Conservation (phyloP, 35 echinoderm and acorn worm species). For the Acanthaster planci region DNA sequence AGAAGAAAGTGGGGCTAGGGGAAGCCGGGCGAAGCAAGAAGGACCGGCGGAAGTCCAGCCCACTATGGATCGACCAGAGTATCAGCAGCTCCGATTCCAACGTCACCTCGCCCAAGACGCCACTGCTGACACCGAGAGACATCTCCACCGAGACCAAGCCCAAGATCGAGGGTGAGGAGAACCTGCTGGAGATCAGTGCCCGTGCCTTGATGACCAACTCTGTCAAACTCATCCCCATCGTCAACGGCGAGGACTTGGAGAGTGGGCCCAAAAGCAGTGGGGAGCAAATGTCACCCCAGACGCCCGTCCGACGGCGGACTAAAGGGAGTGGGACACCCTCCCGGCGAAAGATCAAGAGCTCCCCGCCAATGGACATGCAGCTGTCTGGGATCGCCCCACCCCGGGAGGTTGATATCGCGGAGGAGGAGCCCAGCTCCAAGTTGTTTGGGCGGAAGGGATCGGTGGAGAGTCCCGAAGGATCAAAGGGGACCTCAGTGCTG, state of each 20-base stretch:
- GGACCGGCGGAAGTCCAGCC: slow-evolving; percentile 62
- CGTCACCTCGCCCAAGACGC: slow-evolving; percentile 35
- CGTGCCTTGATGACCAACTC: background rate
- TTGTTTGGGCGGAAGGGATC: slow-evolving; percentile 5
- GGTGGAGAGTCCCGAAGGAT: slow-evolving; percentile 28
- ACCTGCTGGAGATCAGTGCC: slow-evolving; percentile 33
- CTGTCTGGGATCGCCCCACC: background rate
- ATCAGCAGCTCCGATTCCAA: slow-evolving; percentile 74
- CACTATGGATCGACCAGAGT: slow-evolving; percentile 85
- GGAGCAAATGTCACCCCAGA: background rate
- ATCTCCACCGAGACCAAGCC: slow-evolving; percentile 2
- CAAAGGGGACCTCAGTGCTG: slow-evolving; percentile 39
- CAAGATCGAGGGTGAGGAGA: background rate
- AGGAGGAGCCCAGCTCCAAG: slow-evolving; percentile 27
- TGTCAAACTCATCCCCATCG: background rate
- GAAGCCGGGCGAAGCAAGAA: slow-evolving; percentile 34
- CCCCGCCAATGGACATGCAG: background rate
- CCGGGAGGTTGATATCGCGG: slow-evolving; percentile 48
- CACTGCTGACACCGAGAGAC: slow-evolving; percentile 29
- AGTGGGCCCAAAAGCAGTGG: background rate
- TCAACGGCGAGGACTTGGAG: background rate
- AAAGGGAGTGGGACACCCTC: background rate
- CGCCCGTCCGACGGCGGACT: background rate
- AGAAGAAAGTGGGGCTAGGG: slow-evolving; percentile 19
- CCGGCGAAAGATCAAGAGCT: slow-evolving; percentile 15